Conservation (phyloP, 1,140 invertebrate genomes). For the Zaprionus africanus region DNA sequence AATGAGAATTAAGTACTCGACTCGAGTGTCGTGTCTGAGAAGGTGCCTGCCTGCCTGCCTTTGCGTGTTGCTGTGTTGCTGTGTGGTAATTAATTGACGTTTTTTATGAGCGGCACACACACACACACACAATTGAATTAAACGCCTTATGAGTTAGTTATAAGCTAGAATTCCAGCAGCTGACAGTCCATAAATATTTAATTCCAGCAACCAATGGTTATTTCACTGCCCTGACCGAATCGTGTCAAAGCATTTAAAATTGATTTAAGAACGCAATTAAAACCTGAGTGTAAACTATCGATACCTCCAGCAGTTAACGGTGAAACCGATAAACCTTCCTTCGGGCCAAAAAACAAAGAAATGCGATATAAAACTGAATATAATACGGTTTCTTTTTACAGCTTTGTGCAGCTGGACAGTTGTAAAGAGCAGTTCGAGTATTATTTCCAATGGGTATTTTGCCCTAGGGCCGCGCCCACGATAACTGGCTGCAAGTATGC, state of each 20-base stretch:
- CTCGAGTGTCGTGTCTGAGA: constrained; percentile 6
- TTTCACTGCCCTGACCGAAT: constrained; percentile 37
- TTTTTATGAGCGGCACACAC: constrained; percentile 8
- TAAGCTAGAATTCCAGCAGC: constrained; percentile 51
- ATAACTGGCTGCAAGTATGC: constrained; percentile 15
- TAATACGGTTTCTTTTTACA: constrained; percentile 27
- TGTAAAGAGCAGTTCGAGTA: constrained; percentile 6
- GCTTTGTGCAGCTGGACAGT: constrained; percentile 41
- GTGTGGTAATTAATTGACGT: constrained; percentile 62
- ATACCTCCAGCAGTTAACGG: constrained; percentile 1
- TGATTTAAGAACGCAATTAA: constrained; percentile 37
- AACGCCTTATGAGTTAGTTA: constrained; percentile 36
- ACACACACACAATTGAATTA: constrained; percentile 10
- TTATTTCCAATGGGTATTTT: constrained; percentile 27
- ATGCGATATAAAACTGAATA: constrained; percentile 25
- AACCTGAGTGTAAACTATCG: constrained; percentile 13
- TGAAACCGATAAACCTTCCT: constrained; percentile 30
- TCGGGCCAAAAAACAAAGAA: constrained; percentile 15
- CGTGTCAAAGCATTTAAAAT: constrained; percentile 55
- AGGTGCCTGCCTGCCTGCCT: constrained; percentile 57
- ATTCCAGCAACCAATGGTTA: constrained; percentile 14
- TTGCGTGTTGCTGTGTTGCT: constrained; percentile 26
- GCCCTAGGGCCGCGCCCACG: constrained; percentile 23
- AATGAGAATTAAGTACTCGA: constrained; percentile 20
- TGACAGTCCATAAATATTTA: constrained; percentile 61